Evolutionary conservation across 2,797 vertebrate species (phyloP).

Genomic region (Calcarius lapponicus): DNA sequence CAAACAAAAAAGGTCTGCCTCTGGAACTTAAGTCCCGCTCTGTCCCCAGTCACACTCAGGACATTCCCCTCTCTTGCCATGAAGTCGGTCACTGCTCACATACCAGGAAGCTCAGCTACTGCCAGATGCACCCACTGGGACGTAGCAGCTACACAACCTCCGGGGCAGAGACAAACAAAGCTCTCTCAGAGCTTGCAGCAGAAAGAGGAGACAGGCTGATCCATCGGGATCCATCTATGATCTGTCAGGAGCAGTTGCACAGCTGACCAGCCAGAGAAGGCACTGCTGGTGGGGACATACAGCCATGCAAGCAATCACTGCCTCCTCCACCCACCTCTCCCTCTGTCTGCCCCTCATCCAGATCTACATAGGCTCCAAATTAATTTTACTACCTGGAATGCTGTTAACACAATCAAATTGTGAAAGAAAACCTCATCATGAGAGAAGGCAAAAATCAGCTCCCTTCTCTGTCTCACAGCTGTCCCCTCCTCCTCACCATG

Average conservation of each 20-base stretch:
- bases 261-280: neutral
- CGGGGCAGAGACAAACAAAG: neutral
- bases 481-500: constrained; percentile 67
- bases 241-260: neutral
- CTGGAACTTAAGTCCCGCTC: neutral
- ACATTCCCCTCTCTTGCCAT: neutral
- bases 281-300: neutral
- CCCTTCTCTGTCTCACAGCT: constrained; percentile 56
- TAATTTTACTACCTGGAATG: constrained; percentile 48
- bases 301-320: neutral
- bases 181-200: neutral
- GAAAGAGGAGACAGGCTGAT: neutral
- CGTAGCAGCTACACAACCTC: neutral
- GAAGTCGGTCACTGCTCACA: neutral
- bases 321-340: neutral
- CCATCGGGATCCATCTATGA: neutral
- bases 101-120: neutral
- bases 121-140: neutral
- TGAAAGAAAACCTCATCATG: constrained; percentile 61
- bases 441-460: constrained; percentile 66
- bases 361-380: constrained; percentile 49
- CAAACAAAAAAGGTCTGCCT: neutral
- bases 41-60: neutral
- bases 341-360: neutral
- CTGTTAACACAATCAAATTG: constrained; percentile 64